Evolutionary conservation across 2,888 invertebrate genomes (phyloP).

Genomic region (Phortica magna): DNA sequence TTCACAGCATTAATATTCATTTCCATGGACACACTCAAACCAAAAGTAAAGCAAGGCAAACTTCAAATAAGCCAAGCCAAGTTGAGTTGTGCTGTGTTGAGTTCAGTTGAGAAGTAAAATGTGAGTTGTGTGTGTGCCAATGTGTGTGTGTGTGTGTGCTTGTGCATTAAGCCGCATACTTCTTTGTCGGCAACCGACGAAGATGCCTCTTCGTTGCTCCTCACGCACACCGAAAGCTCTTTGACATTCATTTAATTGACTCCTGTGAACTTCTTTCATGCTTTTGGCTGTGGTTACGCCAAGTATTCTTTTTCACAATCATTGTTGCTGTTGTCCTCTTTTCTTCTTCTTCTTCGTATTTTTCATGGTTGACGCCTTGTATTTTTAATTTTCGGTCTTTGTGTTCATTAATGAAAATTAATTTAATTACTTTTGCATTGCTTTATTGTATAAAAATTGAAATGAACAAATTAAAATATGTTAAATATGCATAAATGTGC

Average conservation of each 20-base stretch:
- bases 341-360: background rate
- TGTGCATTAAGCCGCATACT: constrained; percentile 50
- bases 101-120: background rate
- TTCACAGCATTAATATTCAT: constrained; percentile 66
- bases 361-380: background rate
- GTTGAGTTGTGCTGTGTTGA: background rate
- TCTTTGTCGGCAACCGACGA: background rate
- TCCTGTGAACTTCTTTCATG: constrained; percentile 37
- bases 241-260: constrained; percentile 71
- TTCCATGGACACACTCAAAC: constrained; percentile 61
- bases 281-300: background rate
- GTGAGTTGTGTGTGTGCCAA: constrained; percentile 28
- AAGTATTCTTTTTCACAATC: too few relatives aligned
- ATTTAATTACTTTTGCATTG: constrained; percentile 28
- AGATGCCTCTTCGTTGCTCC: constrained; percentile 43
- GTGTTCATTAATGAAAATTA: constrained; percentile 32
- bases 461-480: constrained; percentile 23
- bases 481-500: constrained; percentile 5
- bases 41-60: background rate
- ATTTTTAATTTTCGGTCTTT: constrained; percentile 14
- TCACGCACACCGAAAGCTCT: constrained; percentile 43
- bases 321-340: background rate
- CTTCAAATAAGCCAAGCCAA: background rate
- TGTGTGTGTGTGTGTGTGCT: constrained; percentile 43
- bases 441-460: constrained; percentile 25